Base-by-base conservation (phyloP, 2,797 vertebrate species). In the Anas bahamensis region DNA sequence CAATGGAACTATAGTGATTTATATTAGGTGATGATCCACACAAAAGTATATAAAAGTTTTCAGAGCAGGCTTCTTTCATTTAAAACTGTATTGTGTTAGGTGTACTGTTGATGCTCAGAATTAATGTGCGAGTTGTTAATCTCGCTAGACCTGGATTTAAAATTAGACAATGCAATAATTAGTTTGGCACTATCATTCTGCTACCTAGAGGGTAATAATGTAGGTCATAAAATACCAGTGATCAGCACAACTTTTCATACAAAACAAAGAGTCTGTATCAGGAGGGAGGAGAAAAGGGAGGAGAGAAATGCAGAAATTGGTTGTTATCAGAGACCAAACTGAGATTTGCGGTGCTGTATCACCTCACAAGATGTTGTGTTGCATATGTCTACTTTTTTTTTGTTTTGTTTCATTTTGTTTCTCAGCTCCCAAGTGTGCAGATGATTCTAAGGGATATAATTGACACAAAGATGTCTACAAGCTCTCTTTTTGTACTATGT, bases 121-220 rank as follows among this genome's bases (percentile, higher is more conserved):
- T 98, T 98, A 98, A 98, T 98, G 97, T 95, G 97, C 95, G 97
- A 98, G 95, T 97, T 98, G 97, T 98, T 98, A 98, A 98, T 98
- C 97, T 98, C 97, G 10, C 92, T 97, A 98, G 98, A 98, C 97
- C 96, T 98, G 97, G 97, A 97, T 98, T 98, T 98, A 98, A 98
- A 98, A 98, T 98, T 98, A 98, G 97, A 98, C 97, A 98, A 98
- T 97, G 97, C 95, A 97, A 98, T 98, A 98, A 98, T 98, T 98
- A 98, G 98, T 98, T 98, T 98, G 97, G 97, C 97, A 97, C 98
- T 97, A 98, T 98, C 97, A 92, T 97, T 98, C 96, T 96, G 92
- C 96, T 98, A 97, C 96, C 97, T 96, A 98, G 98, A 98, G 98
- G 97, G 97, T 97, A 98, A 98, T 98, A 98, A 98, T 98, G 97